Conservation (phyloP, 2,888 invertebrate genomes). For the Drosophila gaucha region DNA sequence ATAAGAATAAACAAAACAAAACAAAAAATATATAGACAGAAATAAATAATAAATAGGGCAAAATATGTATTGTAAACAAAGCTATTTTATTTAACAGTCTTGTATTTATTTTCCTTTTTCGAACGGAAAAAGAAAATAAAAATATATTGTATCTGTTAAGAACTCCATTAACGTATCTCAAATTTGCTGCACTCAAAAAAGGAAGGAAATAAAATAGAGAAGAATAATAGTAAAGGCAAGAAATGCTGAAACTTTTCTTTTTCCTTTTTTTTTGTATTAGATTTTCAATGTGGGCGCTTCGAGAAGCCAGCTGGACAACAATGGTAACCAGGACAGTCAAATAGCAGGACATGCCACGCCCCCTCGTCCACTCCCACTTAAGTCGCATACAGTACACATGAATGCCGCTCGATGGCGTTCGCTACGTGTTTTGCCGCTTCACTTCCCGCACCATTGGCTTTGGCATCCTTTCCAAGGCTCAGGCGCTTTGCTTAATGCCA, state of each 20-base stretch:
- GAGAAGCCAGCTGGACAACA: conserved; percentile 49
- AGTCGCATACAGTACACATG: conserved; percentile 49
- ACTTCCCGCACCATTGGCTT: conserved; percentile 41
- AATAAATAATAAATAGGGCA: neutral
- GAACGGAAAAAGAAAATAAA: neutral
- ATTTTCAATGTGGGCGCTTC: conserved; percentile 14
- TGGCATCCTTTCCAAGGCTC: conserved; percentile 59
- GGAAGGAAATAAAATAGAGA: neutral
- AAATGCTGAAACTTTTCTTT: conserved; percentile 26
- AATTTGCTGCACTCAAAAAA: neutral
- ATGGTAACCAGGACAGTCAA: conserved; percentile 67
- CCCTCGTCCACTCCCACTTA: conserved; percentile 22
- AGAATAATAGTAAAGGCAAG: neutral
- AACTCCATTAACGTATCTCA: conserved; percentile 5
- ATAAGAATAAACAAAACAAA: neutral
- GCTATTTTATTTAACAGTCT: neutral
- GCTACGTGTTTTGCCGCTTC: conserved; percentile 47
- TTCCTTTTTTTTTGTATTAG: conserved; percentile 24
- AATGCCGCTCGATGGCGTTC: conserved; percentile 56
- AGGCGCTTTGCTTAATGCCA: conserved; percentile 59
- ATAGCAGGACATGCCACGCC: conserved; percentile 55
- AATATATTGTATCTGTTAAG: neutral
- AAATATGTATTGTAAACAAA: neutral
- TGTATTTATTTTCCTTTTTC: neutral
- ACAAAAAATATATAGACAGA: neutral